Percentiles rank a stretch among this genome's conserved stretches.
These are phyloP conservation scores for Lepus americanus DNA, from an alignment of 2,113 vertebrate genomes.

Conservation along the genomic window DNA sequence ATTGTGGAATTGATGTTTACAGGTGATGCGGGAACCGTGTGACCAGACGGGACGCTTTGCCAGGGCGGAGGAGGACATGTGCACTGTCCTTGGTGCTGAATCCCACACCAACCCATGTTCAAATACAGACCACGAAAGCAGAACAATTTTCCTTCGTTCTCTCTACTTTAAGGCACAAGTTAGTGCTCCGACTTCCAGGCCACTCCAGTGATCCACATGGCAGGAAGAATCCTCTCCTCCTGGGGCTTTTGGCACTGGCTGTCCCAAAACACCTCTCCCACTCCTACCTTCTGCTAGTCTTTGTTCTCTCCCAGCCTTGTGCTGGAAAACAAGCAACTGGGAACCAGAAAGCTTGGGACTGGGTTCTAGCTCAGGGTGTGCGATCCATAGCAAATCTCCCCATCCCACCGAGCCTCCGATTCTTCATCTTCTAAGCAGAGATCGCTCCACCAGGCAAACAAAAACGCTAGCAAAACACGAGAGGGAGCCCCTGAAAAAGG, in stretches of 20 bases:
- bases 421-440: slow-evolving; percentile 32
- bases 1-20: background rate
- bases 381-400: background rate
- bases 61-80: too few species aligned
- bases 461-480: background rate
- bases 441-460: background rate
- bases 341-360: background rate
- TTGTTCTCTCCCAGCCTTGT: background rate
- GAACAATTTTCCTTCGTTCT: background rate
- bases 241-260: background rate
- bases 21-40: background rate
- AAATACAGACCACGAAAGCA: background rate
- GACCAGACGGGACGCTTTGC: background rate
- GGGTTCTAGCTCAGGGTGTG: background rate
- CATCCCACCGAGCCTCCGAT: background rate
- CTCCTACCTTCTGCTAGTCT: background rate
- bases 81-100: slow-evolving; percentile 70
- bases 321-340: background rate
- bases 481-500: background rate
- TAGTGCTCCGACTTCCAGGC: background rate
- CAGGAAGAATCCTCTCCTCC: background rate
- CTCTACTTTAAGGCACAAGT: background rate
- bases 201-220: slow-evolving; percentile 19
- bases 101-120: background rate
- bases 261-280: background rate